Percentiles rank a stretch among this genome's conserved stretches.
phyloP scores from a whole-genome alignment of 2,797 vertebrate species.

The Pseudochromis fuscus region DNA sequence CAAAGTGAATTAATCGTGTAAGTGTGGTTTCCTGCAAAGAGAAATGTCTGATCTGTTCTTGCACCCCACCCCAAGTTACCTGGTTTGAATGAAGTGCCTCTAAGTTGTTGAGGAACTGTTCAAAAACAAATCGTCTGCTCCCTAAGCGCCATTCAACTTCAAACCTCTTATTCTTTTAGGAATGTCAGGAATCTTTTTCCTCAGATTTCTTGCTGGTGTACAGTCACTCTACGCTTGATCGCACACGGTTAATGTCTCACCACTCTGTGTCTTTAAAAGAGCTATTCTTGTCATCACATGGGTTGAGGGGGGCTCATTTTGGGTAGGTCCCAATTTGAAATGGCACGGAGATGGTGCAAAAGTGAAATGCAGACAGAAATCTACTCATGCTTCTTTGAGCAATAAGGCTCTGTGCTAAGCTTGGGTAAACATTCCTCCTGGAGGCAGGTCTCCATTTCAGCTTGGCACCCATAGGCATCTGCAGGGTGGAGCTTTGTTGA shows the following conservation, averaged over 20 bases:
- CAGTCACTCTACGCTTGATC: constrained; percentile 62
- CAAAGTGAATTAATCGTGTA: too few relatives aligned
- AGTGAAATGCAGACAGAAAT: constrained; percentile 66
- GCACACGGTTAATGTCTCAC: constrained; percentile 65
- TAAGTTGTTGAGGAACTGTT: constrained; percentile 9
- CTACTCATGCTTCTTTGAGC: constrained; percentile 63
- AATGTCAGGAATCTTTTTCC: constrained; percentile 67
- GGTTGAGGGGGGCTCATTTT: constrained; percentile 39
- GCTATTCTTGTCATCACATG: constrained; percentile 69
- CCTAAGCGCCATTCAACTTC: constrained; percentile 17
- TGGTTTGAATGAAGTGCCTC: constrained; percentile 2
- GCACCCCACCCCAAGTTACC: neutral
- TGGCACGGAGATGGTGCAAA: constrained; percentile 55
- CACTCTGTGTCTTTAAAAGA: constrained; percentile 60
- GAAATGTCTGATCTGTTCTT: neutral
- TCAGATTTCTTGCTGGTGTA: constrained; percentile 53
- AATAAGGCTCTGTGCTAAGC: constrained; percentile 72
- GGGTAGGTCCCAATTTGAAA: constrained; percentile 66
- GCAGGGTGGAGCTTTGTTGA: constrained; percentile 59
- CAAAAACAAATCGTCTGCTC: neutral
- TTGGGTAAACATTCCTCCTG: constrained; percentile 79
- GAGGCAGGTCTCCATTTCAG: constrained; percentile 77
- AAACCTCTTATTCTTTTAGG: constrained; percentile 44
- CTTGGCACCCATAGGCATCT: constrained; percentile 65
- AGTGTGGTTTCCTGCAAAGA: constrained; percentile 19